These are phyloP conservation scores for Thymelicus lineola DNA, from an alignment of 2,888 invertebrate species.

Conservation along the genomic window DNA sequence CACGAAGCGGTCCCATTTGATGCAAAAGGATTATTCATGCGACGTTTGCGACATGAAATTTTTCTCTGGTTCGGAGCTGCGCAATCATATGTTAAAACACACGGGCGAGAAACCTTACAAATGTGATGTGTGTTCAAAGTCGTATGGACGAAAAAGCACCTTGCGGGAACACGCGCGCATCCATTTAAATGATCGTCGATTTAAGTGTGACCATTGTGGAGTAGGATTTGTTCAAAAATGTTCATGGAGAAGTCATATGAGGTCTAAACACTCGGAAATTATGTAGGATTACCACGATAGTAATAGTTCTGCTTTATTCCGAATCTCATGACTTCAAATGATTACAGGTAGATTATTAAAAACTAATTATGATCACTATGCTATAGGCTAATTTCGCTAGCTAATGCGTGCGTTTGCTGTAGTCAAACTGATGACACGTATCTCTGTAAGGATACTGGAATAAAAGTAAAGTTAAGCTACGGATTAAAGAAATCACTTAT, in stretches of 20 bases:
- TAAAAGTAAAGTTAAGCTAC: too few relatives aligned
- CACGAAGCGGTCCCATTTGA: slow-evolving; percentile 45
- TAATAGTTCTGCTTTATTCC: too few relatives aligned
- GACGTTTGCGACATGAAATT: slow-evolving; percentile 55
- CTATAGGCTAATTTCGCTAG: too few relatives aligned
- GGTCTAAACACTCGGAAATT: slow-evolving; percentile 6
- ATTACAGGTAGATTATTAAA: too few relatives aligned
- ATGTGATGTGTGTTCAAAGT: slow-evolving; percentile 62
- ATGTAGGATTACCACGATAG: neutral
- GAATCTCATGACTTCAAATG: too few relatives aligned
- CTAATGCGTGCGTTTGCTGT: too few relatives aligned
- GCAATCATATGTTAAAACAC: slow-evolving; percentile 65
- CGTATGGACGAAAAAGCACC: slow-evolving; percentile 47
- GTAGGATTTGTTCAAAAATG: slow-evolving; percentile 50
- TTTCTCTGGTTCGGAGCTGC: slow-evolving; percentile 57
- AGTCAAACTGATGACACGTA: too few relatives aligned
- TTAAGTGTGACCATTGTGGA: slow-evolving; percentile 17
- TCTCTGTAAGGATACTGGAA: too few relatives aligned
- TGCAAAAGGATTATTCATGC: slow-evolving; percentile 45
- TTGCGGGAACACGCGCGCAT: slow-evolving; percentile 49
- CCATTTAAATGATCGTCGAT: slow-evolving; percentile 40
- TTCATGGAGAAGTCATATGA: slow-evolving; percentile 48
- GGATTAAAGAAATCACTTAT: too few relatives aligned
- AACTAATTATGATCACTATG: too few relatives aligned
- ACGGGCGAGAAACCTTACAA: slow-evolving; percentile 59